Evolutionary conservation across 2,888 invertebrate species (phyloP).

Genomic region (Aproaerema taeniolella): DNA sequence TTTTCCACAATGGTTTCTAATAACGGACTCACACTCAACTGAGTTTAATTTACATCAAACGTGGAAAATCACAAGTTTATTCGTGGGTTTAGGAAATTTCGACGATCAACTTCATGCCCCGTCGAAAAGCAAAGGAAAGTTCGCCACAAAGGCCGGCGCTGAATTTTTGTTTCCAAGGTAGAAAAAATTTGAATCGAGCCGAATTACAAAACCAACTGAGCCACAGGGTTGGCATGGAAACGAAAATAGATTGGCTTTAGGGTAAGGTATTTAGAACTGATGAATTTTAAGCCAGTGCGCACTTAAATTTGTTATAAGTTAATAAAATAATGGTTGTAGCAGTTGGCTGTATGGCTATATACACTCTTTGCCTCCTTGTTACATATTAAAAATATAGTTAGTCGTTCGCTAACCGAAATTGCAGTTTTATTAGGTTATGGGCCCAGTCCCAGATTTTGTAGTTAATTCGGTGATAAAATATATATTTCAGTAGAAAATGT

Average conservation of each 20-base stretch:
- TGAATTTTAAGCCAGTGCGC: too few relatives aligned
- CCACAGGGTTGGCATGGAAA: constrained; percentile 44
- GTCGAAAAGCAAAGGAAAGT: constrained; percentile 64
- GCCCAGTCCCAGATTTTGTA: too few relatives aligned
- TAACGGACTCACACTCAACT: constrained; percentile 34
- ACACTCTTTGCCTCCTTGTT: too few relatives aligned
- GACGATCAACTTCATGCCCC: constrained; percentile 63
- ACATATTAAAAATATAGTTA: too few relatives aligned
- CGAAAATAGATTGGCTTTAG: background rate
- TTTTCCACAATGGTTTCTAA: constrained; percentile 33
- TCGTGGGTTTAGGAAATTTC: constrained; percentile 48
- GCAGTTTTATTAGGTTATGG: too few relatives aligned
- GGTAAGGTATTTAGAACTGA: too few relatives aligned
- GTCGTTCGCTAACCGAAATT: too few relatives aligned
- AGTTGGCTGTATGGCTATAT: too few relatives aligned
- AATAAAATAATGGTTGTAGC: too few relatives aligned
- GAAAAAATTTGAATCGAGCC: constrained; percentile 59
- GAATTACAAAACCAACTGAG: constrained; percentile 58
- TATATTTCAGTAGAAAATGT: too few relatives aligned
- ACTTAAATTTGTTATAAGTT: too few relatives aligned
- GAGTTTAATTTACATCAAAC: constrained; percentile 61
- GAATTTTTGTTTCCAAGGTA: constrained; percentile 58
- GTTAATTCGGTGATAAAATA: too few relatives aligned
- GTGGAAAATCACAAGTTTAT: constrained; percentile 58
- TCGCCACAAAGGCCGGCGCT: constrained; percentile 55